Conservation (phyloP, 2,113 vertebrate genomes). For the Ceuthmochares aereus region DNA sequence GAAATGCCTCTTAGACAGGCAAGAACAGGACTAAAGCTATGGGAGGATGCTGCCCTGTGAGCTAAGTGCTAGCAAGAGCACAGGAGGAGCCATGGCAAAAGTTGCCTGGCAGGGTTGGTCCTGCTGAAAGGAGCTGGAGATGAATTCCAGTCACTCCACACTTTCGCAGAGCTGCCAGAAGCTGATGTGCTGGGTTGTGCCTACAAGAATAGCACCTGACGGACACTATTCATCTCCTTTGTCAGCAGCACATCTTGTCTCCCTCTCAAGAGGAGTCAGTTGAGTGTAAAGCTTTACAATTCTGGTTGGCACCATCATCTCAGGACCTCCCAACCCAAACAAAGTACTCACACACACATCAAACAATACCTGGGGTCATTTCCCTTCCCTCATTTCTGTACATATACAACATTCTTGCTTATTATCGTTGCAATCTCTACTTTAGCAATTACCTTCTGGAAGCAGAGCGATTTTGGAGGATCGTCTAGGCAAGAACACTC, state of each 20-base stretch:
- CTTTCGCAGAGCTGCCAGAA: neutral
- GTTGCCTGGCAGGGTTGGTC: neutral
- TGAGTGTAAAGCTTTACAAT: neutral
- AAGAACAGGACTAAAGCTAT: neutral
- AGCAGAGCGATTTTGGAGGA: neutral
- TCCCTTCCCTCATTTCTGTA: neutral
- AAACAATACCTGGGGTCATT: neutral
- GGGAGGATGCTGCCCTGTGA: neutral
- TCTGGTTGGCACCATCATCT: neutral
- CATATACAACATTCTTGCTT: neutral
- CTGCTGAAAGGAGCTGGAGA: neutral
- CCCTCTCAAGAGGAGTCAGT: rapidly evolving
- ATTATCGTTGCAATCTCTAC: rapidly evolving
- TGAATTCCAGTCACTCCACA: rapidly evolving
- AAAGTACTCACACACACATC: rapidly evolving
- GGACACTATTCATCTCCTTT: neutral
- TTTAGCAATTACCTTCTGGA: neutral
- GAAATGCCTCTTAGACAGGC: neutral
- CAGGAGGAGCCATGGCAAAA: neutral
- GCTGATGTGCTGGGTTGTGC: neutral
- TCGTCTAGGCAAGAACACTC: neutral
- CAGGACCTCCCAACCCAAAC: neutral
- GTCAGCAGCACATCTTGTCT: rapidly evolving
- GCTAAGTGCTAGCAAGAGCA: rapidly evolving
- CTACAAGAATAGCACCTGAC: neutral